These are phyloP conservation scores for Aphelinus atriplicis DNA, from an alignment of 1,140 invertebrate species.

Conservation along the genomic window DNA sequence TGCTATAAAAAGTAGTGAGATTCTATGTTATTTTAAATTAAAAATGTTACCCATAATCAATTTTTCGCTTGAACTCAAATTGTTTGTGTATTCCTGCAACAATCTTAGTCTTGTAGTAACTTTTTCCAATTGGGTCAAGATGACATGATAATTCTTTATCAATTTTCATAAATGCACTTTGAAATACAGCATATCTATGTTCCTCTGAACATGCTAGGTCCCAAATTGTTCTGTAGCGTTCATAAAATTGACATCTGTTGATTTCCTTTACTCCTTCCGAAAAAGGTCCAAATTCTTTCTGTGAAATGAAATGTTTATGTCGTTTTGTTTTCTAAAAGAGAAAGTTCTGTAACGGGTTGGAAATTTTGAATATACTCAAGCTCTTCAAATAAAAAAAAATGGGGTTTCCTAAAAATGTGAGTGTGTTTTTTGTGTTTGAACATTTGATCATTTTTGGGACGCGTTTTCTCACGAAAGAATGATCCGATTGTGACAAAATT, in stretches of 20 bases:
- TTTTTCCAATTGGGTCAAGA: background rate
- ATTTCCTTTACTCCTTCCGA: background rate
- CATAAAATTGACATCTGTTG: background rate
- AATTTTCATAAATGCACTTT: slow-evolving; percentile 2
- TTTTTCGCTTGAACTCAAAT: slow-evolving; percentile 1
- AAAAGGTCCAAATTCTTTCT: slow-evolving; percentile 9
- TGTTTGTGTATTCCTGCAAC: slow-evolving; percentile 9
- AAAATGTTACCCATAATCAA: slow-evolving; percentile 11
- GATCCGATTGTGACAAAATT: too few species aligned
- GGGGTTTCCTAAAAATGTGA: background rate
- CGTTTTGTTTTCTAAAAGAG: too few species aligned
- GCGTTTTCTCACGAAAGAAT: too few species aligned
- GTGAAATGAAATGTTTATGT: background rate
- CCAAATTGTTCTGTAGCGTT: background rate
- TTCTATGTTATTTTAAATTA: too few species aligned
- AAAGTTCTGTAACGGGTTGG: too few species aligned
- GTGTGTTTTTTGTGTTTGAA: too few species aligned
- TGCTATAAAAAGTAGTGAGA: too few species aligned
- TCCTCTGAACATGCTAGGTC: slow-evolving; percentile 3
- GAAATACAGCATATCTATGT: background rate
- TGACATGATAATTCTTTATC: background rate
- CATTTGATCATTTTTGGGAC: too few species aligned
- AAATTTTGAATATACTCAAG: too few species aligned
- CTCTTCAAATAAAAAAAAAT: background rate
- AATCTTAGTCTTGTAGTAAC: slow-evolving; percentile 9